Conservation (phyloP, 2,113 vertebrate species). For the Chunga burmeisteri region DNA sequence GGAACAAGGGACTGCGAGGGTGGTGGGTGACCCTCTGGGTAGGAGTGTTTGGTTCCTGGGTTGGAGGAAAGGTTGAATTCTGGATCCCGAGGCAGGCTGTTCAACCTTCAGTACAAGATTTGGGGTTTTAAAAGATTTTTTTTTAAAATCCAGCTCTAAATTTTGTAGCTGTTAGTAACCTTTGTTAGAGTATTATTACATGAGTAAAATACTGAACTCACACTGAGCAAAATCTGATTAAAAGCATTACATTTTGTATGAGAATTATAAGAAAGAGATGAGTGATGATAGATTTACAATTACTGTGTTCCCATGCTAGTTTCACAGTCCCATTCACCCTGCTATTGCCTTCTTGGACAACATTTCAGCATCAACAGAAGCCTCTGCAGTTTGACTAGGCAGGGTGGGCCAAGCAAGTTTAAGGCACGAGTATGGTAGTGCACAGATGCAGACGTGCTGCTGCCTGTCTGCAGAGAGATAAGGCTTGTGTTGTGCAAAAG, state of each 20-base stretch:
- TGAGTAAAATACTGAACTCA: neutral
- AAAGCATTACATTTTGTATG: neutral
- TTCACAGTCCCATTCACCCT: neutral
- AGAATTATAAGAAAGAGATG: neutral
- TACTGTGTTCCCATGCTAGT: neutral
- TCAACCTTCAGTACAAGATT: neutral
- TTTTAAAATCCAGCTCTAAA: neutral
- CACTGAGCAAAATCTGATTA: neutral
- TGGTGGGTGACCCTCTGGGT: neutral
- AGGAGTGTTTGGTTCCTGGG: neutral
- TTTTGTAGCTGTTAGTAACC: neutral
- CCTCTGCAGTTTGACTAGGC: neutral
- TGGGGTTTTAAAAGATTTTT: neutral
- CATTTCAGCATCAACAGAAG: neutral
- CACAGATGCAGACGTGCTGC: neutral
- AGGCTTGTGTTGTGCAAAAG: slow-evolving; percentile 14
- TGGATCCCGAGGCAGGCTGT: neutral
- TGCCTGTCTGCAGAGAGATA: neutral
- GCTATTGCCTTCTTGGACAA: neutral
- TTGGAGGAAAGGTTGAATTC: neutral
- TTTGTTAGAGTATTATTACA: neutral
- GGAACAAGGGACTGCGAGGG: neutral
- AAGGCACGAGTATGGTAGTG: neutral
- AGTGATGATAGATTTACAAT: neutral
- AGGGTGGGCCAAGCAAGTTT: neutral